A percentile compares a stretch with the other conserved stretches of the same genome.
Conservation (phyloP, 2,888 invertebrate species). For the Thecocarcelia acutangulata region DNA sequence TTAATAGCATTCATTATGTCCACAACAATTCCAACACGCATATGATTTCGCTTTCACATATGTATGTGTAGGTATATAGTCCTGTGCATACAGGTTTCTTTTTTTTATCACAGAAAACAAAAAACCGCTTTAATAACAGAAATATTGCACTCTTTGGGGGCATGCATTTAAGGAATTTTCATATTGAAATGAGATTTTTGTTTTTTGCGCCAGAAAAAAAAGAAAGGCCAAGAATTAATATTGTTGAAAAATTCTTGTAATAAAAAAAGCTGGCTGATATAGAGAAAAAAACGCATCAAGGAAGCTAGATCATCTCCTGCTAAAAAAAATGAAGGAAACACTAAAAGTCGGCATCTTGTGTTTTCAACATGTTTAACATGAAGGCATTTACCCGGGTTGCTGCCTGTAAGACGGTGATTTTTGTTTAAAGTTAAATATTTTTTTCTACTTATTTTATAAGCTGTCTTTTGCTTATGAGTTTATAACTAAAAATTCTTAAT, state of each 20-base stretch:
- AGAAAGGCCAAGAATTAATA: background rate
- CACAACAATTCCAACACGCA: slow-evolving; percentile 70
- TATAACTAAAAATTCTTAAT: slow-evolving; percentile 3
- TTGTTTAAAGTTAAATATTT: slow-evolving; percentile 59
- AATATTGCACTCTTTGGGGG: slow-evolving; percentile 21
- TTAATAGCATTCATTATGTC: slow-evolving; percentile 73
- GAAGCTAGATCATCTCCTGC: slow-evolving; percentile 61
- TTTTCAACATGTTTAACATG: slow-evolving; percentile 59
- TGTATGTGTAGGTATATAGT: background rate
- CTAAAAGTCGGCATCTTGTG: slow-evolving; percentile 61
- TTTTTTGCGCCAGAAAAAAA: background rate
- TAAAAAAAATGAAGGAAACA: slow-evolving; percentile 33
- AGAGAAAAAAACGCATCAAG: slow-evolving; percentile 25
- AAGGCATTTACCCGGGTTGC: slow-evolving; percentile 35
- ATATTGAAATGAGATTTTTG: slow-evolving; percentile 29
- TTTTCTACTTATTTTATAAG: slow-evolving; percentile 9
- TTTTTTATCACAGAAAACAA: background rate
- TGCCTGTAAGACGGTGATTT: slow-evolving; percentile 53
- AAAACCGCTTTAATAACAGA: background rate
- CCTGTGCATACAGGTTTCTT: background rate
- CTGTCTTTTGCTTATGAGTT: slow-evolving; percentile 27
- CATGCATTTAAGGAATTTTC: slow-evolving; percentile 18
- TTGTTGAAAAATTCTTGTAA: slow-evolving; percentile 12
- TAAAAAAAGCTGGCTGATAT: slow-evolving; percentile 18
- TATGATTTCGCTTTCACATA: slow-evolving; percentile 44